Evolutionary conservation across 1,140 invertebrate genomes (phyloP).

Genomic region (Drosophila nigromelanica): DNA sequence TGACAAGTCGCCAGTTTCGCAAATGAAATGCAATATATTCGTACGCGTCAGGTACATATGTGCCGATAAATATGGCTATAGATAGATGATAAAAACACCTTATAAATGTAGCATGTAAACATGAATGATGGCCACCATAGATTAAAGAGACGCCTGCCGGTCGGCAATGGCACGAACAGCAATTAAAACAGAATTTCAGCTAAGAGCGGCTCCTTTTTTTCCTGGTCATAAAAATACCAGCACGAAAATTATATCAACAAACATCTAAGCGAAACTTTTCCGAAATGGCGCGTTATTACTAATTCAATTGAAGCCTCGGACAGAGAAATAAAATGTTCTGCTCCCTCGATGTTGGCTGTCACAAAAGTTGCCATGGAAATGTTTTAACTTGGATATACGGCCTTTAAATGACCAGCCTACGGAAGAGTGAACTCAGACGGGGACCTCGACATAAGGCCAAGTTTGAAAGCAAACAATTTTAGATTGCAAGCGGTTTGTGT

Average conservation of each 20-base stretch:
- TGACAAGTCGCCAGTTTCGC: slow-evolving; percentile 35
- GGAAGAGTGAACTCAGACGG: not conserved
- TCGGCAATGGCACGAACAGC: slow-evolving; percentile 1
- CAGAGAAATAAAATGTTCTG: not conserved
- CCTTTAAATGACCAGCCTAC: slow-evolving; percentile 27
- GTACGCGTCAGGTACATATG: slow-evolving; percentile 11
- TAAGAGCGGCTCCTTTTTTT: not conserved
- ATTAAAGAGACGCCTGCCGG: slow-evolving; percentile 31
- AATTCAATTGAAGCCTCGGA: slow-evolving; percentile 38
- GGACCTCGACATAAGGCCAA: slow-evolving; percentile 16
- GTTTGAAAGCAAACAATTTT: slow-evolving; percentile 11
- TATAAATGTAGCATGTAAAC: slow-evolving; percentile 25
- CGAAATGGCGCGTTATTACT: slow-evolving; percentile 9
- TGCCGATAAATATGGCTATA: slow-evolving; percentile 14
- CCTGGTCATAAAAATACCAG: slow-evolving; percentile 36
- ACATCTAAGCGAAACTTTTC: slow-evolving; percentile 42
- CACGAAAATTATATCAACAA: slow-evolving; percentile 35
- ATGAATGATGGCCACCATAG: slow-evolving; percentile 42
- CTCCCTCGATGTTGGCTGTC: slow-evolving; percentile 8
- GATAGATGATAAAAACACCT: slow-evolving; percentile 18
- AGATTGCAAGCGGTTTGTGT: slow-evolving; percentile 2
- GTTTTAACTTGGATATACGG: slow-evolving; percentile 23
- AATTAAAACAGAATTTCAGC: slow-evolving; percentile 32
- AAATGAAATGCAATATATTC: slow-evolving; percentile 60
- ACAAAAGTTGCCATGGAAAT: slow-evolving; percentile 46